Percentiles rank a stretch among this genome's conserved stretches.
phyloP scores from a whole-genome alignment of 2,113 vertebrate species.

The Gambusia affinis region DNA sequence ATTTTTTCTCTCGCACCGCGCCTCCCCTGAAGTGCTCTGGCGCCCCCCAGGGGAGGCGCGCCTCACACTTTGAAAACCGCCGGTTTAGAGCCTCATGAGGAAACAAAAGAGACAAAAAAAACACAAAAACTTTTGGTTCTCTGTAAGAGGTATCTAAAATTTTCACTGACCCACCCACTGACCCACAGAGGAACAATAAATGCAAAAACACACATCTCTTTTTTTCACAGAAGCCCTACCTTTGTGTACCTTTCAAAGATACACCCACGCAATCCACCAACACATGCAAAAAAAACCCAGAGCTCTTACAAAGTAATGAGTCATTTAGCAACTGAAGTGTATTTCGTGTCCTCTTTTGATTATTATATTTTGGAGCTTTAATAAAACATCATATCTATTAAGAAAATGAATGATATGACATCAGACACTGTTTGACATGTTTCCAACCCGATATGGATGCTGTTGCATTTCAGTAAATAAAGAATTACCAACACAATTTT shows the following conservation, averaged over 20 bases:
- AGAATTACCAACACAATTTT: neutral
- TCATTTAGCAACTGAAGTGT: neutral
- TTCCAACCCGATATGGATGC: neutral
- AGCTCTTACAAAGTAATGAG: constrained; percentile 8
- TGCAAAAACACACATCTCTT: neutral
- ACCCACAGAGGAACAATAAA: neutral
- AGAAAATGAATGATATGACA: neutral
- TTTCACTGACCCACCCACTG: constrained; percentile 2
- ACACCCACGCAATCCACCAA: constrained; percentile 1
- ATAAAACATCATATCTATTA: neutral
- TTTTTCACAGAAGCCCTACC: constrained; percentile 6
- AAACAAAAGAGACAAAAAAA: neutral
- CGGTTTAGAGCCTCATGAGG: neutral
- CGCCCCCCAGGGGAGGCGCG: too few relatives aligned
- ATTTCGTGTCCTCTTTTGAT: neutral
- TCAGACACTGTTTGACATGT: neutral
- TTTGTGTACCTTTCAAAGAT: constrained; percentile 27
- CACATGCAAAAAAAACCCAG: constrained; percentile 2
- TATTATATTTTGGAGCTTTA: neutral
- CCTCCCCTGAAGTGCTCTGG: too few relatives aligned
- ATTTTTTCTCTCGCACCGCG: too few relatives aligned
- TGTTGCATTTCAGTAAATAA: neutral
- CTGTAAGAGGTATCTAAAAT: neutral
- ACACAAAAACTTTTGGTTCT: neutral
- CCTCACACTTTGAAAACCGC: too few relatives aligned